Conservation (phyloP, 2,797 vertebrate genomes). For the Microtus obscurus region DNA sequence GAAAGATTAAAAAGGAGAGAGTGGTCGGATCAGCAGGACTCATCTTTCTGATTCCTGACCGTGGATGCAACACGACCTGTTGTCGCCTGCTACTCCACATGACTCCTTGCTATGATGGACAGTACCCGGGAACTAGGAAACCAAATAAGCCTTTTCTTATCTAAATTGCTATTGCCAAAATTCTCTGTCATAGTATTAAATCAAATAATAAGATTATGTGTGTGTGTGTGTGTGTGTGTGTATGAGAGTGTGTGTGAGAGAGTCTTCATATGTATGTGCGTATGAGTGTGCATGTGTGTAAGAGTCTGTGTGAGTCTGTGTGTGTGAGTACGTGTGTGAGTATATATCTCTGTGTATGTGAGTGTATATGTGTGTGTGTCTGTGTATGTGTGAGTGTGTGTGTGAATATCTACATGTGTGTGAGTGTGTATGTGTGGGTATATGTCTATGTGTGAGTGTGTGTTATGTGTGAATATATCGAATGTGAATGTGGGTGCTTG, state of each 20-base stretch:
- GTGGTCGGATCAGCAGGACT: neutral
- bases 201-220: neutral
- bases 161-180: neutral
- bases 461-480: neutral
- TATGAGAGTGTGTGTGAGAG: neutral
- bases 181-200: neutral
- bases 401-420: neutral
- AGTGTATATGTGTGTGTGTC: neutral
- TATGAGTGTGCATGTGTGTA: neutral
- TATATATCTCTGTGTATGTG: neutral
- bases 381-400: neutral
- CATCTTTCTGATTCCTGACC: neutral
- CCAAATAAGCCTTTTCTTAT: neutral
- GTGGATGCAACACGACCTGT: neutral
- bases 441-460: neutral
- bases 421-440: neutral
- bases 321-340: neutral
- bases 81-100: neutral
- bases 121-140: neutral
- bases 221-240: neutral
- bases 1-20: neutral
- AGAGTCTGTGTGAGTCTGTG: neutral
- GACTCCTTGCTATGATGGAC: too few relatives aligned
- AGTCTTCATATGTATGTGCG: neutral
- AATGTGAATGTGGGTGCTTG: too few relatives aligned